Conservation (phyloP, 2,888 invertebrate genomes). For the Lottia scabra region DNA sequence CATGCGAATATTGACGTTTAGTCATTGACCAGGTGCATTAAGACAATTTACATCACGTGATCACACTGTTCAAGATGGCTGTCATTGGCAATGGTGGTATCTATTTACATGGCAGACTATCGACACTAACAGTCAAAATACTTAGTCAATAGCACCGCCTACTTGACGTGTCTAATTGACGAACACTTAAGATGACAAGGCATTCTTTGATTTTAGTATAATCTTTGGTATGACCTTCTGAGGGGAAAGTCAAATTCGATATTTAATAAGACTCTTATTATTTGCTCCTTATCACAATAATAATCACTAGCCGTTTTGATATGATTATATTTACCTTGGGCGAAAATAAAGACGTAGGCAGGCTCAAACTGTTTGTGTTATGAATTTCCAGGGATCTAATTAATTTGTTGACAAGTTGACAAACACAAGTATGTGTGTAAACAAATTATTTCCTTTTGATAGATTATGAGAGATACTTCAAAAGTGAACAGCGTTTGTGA, state of each 20-base stretch:
- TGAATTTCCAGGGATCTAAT: too few species aligned
- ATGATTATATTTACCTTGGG: too few species aligned
- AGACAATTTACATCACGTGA: neutral
- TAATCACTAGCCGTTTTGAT: too few species aligned
- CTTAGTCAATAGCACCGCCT: neutral
- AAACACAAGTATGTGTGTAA: too few species aligned
- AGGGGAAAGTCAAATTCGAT: neutral
- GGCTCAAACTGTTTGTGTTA: too few species aligned
- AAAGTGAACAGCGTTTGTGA: too few species aligned
- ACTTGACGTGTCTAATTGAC: slow-evolving; percentile 3
- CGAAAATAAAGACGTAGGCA: too few species aligned
- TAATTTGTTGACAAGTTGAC: too few species aligned
- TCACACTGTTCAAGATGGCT: neutral
- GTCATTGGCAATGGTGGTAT: neutral
- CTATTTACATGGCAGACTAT: neutral
- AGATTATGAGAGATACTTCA: too few species aligned
- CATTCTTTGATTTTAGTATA: neutral
- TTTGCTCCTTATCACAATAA: neutral
- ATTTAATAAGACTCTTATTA: neutral
- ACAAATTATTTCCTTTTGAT: too few species aligned
- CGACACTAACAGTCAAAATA: neutral
- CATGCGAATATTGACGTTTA: too few species aligned
- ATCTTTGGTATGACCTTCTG: neutral
- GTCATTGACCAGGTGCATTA: too few species aligned
- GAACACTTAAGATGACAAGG: neutral